A percentile compares a stretch with the other conserved stretches of the same genome.
These are phyloP conservation scores for Pachyrhynchus sulphureomaculatus DNA, from an alignment of 1,140 invertebrate genomes.

Conservation along the genomic window DNA sequence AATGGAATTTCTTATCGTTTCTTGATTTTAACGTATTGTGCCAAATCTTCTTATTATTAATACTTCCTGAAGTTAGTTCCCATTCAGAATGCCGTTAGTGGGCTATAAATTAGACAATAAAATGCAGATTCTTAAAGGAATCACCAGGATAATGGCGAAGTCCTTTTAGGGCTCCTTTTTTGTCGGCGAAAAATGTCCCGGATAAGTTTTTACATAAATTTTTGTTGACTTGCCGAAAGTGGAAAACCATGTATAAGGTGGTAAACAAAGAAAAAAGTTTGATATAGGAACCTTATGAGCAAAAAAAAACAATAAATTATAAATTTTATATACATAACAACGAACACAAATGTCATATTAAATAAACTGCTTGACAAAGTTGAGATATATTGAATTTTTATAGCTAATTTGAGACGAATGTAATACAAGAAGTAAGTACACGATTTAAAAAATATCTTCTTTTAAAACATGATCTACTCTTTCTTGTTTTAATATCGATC, in stretches of 20 bases:
- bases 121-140: slow-evolving; percentile 29
- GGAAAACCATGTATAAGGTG: slow-evolving; percentile 7
- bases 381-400: too few species aligned
- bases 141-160: slow-evolving; percentile 20
- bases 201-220: slow-evolving; percentile 31
- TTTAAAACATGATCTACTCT: too few species aligned
- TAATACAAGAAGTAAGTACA: too few species aligned
- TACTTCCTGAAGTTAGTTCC: slow-evolving; percentile 19
- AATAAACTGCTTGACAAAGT: too few species aligned
- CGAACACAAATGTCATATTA: too few species aligned
- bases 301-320: too few species aligned
- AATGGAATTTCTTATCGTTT: neutral
- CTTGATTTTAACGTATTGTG: slow-evolving; percentile 21
- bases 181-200: slow-evolving; percentile 11
- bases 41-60: slow-evolving; percentile 11
- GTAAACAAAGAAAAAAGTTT: slow-evolving; percentile 9
- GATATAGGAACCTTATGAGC: too few species aligned
- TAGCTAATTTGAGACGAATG: too few species aligned
- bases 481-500: too few species aligned
- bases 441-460: too few species aligned
- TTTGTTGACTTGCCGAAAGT: slow-evolving; percentile 12
- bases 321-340: too few species aligned
- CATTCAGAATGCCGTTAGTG: slow-evolving; percentile 20
- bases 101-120: slow-evolving; percentile 28
- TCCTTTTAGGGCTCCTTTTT: slow-evolving; percentile 20